Evolutionary conservation across 2,888 invertebrate species (phyloP).

Genomic region (Drosophila kuntzei): DNA sequence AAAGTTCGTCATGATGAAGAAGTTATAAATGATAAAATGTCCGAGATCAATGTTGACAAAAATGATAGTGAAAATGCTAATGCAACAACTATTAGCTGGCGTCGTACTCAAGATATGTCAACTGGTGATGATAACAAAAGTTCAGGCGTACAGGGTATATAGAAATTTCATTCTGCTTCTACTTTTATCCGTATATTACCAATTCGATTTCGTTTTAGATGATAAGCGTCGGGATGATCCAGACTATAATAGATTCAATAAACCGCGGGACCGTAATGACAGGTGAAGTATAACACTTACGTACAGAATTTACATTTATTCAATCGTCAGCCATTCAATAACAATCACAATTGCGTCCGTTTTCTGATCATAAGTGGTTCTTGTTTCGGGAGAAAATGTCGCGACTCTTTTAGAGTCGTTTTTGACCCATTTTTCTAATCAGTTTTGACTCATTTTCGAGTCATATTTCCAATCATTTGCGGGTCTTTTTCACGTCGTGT

Average conservation of each 20-base stretch:
- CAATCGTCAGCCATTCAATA: no score
- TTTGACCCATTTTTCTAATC: no score
- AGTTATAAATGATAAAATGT: slow-evolving; percentile 67
- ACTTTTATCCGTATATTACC: not conserved
- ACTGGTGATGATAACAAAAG: slow-evolving; percentile 72
- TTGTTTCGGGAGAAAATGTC: no score
- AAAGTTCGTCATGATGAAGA: slow-evolving; percentile 72
- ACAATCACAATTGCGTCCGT: no score
- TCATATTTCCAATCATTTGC: no score
- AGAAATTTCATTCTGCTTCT: not conserved
- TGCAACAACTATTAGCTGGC: slow-evolving; percentile 79
- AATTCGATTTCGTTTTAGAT: slow-evolving; percentile 50
- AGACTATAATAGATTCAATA: slow-evolving; percentile 72
- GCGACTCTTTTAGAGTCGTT: no score
- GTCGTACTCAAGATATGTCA: slow-evolving; percentile 70
- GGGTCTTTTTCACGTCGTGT: no score
- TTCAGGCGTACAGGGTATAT: slow-evolving; percentile 66
- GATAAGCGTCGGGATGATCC: slow-evolving; percentile 72
- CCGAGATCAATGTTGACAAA: slow-evolving; percentile 79
- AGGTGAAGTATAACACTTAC: no score
- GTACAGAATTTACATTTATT: no score
- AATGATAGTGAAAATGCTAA: slow-evolving; percentile 82
- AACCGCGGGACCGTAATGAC: slow-evolving; percentile 64
- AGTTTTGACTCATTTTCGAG: no score
- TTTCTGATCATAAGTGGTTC: no score